Evolutionary conservation across 1,140 invertebrate species (phyloP).

Genomic region (Dendrolimus kikuchii): DNA sequence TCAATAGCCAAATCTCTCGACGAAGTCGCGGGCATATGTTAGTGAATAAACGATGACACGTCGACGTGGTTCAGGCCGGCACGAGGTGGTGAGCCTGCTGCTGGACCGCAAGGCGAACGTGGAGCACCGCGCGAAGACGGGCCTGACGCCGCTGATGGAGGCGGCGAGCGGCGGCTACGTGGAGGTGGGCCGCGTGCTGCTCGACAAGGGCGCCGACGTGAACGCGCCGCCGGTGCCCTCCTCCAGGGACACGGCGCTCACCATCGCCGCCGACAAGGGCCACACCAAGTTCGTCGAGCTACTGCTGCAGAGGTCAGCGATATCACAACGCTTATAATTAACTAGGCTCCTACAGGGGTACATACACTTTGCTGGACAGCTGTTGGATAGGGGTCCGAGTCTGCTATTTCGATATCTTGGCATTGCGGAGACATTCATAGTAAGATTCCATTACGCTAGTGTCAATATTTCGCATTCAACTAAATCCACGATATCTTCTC

Average conservation of each 20-base stretch:
- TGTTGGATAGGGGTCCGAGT: too few relatives aligned
- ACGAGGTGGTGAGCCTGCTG: conserved; percentile 97
- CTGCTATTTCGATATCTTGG: too few relatives aligned
- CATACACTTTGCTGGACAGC: too few relatives aligned
- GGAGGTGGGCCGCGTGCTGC: conserved; percentile 95
- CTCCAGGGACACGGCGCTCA: conserved; percentile 97
- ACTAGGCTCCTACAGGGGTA: too few relatives aligned
- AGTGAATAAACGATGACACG: too few relatives aligned
- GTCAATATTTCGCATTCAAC: not conserved
- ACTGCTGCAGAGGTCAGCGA: conserved; percentile 65
- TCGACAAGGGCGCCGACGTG: conserved; percentile 98
- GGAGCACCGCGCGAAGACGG: conserved; percentile 99
- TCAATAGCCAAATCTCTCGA: too few relatives aligned
- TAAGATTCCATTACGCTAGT: too few relatives aligned
- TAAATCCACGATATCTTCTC: too few relatives aligned
- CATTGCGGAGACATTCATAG: too few relatives aligned
- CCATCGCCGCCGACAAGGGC: conserved; percentile 99
- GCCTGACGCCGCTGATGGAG: conserved; percentile 98
- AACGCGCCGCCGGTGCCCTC: conserved; percentile 98
- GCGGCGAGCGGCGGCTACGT: conserved; percentile 99
- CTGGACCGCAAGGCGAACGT: conserved; percentile 98
- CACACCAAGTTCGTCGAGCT: conserved; percentile 97
- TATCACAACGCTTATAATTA: too few relatives aligned
- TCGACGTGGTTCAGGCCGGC: conserved; percentile 72
- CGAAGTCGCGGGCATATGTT: too few relatives aligned